Evolutionary conservation across 2,888 invertebrate genomes (phyloP), one percentile per base, ranked within the genome.

Genomic region (Lamellibrachia satsuma): DNA sequence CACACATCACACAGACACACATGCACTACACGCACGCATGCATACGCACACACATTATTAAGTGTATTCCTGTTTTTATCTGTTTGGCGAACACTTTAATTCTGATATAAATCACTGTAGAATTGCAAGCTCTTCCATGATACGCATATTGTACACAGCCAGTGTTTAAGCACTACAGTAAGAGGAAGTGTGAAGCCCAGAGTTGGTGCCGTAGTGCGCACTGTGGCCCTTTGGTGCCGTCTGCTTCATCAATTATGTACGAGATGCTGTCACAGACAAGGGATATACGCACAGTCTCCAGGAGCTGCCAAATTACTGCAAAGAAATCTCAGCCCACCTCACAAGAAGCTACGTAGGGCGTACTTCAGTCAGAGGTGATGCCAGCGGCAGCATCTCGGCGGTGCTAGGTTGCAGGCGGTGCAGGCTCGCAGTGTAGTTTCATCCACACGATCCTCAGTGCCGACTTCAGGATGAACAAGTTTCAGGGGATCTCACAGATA

Each of bases 271-370:
- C 75, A 75, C n/a, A 75, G 75, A 75, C 75, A n/a, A 15, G 15
- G 75, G 75, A 22, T 75, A 75, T n/a, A 75, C 6, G 22, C 22
- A 6, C 75, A 3, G 11, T n/a, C 75, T 22, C 15, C 75, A 75
- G 75, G 75, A 75, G 22, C 75, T 75, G 75, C 22, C 75, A 75
- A 75, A 75, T 75, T 75, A 75, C 75, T 75, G 75, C 75, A 75
- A 75, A 75, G 75, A 75, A 75, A 75, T 75, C 75, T 22, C 75
- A 22, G n/a, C 75, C 75, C 75, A 75, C 75, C 75, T 75, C 4
- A 22, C 75, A 6, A 75, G 75, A 6, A 22, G 22, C 39, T 39
- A 39, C 39, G 39, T 11, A 4, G 60, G 60, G 60, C 60, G 3
- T 60, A 60, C 75, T 75, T 11, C n/a, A 75, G 75, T 75, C 75